These are phyloP conservation scores for Nerophis ophidion DNA, from an alignment of 2,113 vertebrate genomes.

Conservation along the genomic window DNA sequence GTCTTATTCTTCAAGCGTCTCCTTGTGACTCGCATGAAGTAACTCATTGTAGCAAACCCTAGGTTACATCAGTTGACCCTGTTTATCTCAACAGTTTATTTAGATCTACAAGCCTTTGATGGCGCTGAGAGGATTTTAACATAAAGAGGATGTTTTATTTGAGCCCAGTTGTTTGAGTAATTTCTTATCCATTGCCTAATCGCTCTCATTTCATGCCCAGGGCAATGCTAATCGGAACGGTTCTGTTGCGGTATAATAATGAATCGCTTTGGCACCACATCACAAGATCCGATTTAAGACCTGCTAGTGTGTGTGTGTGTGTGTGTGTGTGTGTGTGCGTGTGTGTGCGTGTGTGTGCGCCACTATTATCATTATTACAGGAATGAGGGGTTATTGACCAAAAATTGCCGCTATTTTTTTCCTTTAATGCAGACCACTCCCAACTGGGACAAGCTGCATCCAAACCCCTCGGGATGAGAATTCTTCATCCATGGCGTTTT, in stretches of 20 bases:
- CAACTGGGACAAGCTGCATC: not conserved
- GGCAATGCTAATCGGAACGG: conserved; percentile 6
- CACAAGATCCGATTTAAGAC: conserved; percentile 11
- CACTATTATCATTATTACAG: no score
- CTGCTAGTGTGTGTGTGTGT: not conserved
- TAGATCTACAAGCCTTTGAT: conserved; percentile 41
- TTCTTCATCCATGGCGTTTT: conserved; percentile 6
- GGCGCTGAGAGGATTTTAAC: conserved; percentile 5
- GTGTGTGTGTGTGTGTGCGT: no score
- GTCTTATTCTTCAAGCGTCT: conserved; percentile 29
- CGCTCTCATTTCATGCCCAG: conserved; percentile 26
- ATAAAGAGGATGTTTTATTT: conserved; percentile 23
- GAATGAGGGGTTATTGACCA: no score
- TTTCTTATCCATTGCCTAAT: conserved; percentile 25
- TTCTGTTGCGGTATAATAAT: conserved; percentile 15
- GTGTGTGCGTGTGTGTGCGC: no score
- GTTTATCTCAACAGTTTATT: conserved; percentile 21
- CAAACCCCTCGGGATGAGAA: not conserved
- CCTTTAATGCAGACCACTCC: no score
- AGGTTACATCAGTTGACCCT: conserved; percentile 31
- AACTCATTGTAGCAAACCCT: conserved; percentile 30
- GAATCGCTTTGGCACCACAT: conserved; percentile 13
- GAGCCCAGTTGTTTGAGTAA: conserved; percentile 13
- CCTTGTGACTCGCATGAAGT: conserved; percentile 36
- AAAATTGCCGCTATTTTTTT: no score